Evolutionary conservation across 2,113 vertebrate species (phyloP).

Genomic region (Pluvianellus socialis): DNA sequence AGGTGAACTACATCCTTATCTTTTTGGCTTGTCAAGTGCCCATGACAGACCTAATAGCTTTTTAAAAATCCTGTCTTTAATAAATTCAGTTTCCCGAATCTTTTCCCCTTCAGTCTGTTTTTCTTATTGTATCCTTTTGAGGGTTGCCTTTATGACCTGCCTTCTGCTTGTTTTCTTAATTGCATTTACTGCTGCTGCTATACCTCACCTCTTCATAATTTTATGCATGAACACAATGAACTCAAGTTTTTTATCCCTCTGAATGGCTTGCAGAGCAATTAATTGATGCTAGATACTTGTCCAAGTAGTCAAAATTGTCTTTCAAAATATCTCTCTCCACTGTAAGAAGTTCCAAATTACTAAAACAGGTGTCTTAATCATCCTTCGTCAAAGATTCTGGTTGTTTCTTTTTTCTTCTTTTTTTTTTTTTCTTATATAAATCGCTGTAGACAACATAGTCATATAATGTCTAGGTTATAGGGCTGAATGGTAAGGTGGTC

Average conservation of each 20-base stretch:
- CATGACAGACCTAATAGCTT: not conserved
- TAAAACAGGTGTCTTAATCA: not conserved
- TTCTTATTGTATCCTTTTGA: not conserved
- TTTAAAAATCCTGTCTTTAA: not conserved
- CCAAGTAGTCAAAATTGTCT: not conserved
- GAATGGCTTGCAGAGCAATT: not conserved
- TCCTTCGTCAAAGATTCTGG: not conserved
- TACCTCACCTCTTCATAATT: not conserved
- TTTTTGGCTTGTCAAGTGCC: not conserved
- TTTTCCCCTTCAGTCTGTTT: not conserved
- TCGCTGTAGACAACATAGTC: not conserved
- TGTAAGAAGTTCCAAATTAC: not conserved
- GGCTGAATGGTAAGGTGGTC: not conserved
- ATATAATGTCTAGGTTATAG: not conserved
- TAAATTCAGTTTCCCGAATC: not conserved
- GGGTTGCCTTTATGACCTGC: not conserved
- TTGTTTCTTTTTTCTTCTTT: not conserved
- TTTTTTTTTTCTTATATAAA: not conserved
- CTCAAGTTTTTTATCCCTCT: not conserved
- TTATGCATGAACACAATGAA: not conserved
- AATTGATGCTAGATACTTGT: not conserved
- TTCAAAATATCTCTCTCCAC: not conserved
- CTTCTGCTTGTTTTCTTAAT: not conserved
- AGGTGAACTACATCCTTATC: not conserved
- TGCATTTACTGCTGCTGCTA: not conserved